Base-by-base conservation (phyloP, 2,888 invertebrate species). In the Galeopsomyia nigrocyanea region DNA sequence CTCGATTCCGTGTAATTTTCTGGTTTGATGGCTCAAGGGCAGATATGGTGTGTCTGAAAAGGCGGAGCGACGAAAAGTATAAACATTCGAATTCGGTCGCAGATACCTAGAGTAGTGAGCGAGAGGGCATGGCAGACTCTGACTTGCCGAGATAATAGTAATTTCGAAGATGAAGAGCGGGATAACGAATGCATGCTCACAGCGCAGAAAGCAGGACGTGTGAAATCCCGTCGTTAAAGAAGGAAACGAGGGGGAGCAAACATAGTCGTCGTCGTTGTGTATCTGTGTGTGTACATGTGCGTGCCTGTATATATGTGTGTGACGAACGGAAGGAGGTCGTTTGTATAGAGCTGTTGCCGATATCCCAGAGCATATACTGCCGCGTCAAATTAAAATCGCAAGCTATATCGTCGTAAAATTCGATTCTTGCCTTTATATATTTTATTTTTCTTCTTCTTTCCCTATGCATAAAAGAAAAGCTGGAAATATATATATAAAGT, bases 121-220 rank as follows among this genome's bases (percentile, higher is more conserved):
- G 16, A 22, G 22, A 21, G 57, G 19, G n/a, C 21, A 39, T 26
- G 19, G 55, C 57, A 47, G 49, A 21, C n/a, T 19, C 19, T 13
- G 21, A 61, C 19, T 39, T 55, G 19, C 21, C 14, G 56, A 58
- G 68, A 75, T 75, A 53, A 75, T 71, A 68, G 73, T 73, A 73
- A 73, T 73, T 73, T 65, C 50, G 56, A 55, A 64, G 68, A 73
- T 73, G 70, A 66, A 70, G 73, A 70, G 69, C 69, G 62, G 31
- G 69, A 73, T 69, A 73, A 70, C 71, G 75, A 72, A 75, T 67
- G 70, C 70, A 68, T 49, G 70, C 74, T 70, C 76, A 68, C 64
- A 65, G 51, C 61, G 39, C 73, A 39, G 63, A 77, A 76, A 77
- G 71, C 75, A 71, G 77, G 75, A 77, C 77, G 77, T 78, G 78